Evolutionary conservation across 2,113 vertebrate species (phyloP).

Genomic region (Acanthisitta chloris): DNA sequence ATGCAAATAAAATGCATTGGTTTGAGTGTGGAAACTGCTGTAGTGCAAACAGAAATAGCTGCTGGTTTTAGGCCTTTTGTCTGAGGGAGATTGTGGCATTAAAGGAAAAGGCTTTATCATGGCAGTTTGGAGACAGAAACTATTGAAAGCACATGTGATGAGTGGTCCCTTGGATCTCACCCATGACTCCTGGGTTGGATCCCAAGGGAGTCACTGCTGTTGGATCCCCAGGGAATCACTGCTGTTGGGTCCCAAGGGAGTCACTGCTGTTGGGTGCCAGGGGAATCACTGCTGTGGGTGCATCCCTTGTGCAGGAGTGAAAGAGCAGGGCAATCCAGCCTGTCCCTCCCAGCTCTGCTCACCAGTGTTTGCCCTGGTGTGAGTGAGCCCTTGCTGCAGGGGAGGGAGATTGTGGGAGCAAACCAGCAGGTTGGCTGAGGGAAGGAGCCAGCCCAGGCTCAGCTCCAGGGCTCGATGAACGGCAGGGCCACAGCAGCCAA

Average conservation of each 20-base stretch:
- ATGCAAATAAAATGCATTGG: neutral
- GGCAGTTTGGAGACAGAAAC: neutral
- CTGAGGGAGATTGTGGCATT: neutral
- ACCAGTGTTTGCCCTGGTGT: rapidly evolving
- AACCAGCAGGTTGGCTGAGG: neutral
- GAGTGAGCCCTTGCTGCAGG: neutral
- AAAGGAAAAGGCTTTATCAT: neutral
- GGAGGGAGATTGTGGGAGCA: neutral
- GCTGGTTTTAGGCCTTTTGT: neutral
- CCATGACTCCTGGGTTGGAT: neutral
- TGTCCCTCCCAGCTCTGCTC: neutral
- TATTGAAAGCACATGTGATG: neutral
- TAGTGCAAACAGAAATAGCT: neutral
- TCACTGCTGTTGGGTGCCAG: no score
- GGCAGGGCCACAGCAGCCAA: neutral
- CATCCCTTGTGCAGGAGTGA: neutral
- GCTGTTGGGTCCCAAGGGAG: neutral
- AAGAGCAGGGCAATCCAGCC: neutral
- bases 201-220: neutral
- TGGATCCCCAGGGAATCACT: no score
- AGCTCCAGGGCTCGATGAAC: neutral
- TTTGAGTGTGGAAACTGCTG: neutral
- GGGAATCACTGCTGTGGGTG: neutral
- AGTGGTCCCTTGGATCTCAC: neutral
- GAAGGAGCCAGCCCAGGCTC: neutral